Conservation (phyloP, 1,140 invertebrate genomes). For the Euwallacea fornicatus region DNA sequence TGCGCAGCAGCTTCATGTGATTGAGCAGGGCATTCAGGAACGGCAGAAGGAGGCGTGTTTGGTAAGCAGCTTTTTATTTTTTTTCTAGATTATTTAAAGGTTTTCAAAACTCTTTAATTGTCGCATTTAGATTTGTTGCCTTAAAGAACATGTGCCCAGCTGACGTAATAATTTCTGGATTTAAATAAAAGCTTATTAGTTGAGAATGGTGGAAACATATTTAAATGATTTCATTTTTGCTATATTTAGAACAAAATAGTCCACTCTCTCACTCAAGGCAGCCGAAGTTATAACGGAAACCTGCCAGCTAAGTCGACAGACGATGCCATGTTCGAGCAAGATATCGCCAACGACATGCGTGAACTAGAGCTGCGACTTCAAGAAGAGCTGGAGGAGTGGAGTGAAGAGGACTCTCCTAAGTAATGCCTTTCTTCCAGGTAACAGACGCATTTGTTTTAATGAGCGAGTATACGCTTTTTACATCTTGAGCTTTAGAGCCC, state of each 20-base stretch:
- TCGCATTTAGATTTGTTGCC: no score
- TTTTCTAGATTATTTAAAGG: not conserved
- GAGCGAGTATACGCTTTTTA: no score
- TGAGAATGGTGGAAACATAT: no score
- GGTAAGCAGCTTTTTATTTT: slow-evolving; percentile 46
- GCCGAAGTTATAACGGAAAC: slow-evolving; percentile 41
- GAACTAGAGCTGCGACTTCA: slow-evolving; percentile 67
- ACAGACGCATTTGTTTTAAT: no score
- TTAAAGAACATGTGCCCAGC: no score
- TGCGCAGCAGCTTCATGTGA: slow-evolving; percentile 65
- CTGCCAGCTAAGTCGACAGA: slow-evolving; percentile 45
- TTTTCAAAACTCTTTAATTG: not conserved
- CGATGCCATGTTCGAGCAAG: slow-evolving; percentile 68
- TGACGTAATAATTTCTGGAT: no score
- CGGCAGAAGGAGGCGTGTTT: slow-evolving; percentile 65
- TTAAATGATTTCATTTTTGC: no score
- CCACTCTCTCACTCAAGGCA: slow-evolving; percentile 45
- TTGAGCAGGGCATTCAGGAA: slow-evolving; percentile 68
- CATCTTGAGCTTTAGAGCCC: no score
- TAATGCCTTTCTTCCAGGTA: no score
- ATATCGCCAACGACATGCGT: slow-evolving; percentile 69
- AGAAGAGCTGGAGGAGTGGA: slow-evolving; percentile 69
- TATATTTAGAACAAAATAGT: slow-evolving; percentile 43
- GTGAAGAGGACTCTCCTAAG: slow-evolving; percentile 61
- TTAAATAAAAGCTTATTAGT: no score